Base-by-base conservation (phyloP, 2,888 invertebrate species). In the Synanthedon myopaeformis region DNA sequence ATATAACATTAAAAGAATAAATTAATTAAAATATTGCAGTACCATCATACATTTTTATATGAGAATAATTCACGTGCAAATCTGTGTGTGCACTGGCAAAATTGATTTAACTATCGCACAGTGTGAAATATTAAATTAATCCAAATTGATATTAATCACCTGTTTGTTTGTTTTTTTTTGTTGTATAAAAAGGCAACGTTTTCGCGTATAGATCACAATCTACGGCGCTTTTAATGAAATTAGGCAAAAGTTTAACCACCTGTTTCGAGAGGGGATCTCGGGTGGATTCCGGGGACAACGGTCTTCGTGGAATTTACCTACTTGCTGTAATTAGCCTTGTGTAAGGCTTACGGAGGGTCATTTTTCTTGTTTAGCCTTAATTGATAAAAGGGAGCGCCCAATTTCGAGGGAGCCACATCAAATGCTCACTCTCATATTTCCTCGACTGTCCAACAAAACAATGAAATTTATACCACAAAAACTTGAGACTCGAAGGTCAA, bases 351-450 rank as follows among this genome's bases (percentile, higher is more conserved):
- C 74, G 69, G 76, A 52, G 69, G 79, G 79, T 77, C 74, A 82
- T 86, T 85, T 86, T 85, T 86, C 85, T 85, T 86, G 76, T 82
- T 84, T 84, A 86, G 77, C 67, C 74, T 78, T 85, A 84, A 85
- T 84, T 84, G 85, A 85, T 83, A 83, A 79, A 35, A 81, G 80
- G 81, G 80, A 74, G 71, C 61, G 66, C 61, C 64, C 64, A 67
- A 61, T 66, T 61, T 63, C 62, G 61, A 55, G 61, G 66, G 62
- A 60, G 66, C 72, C 70, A 69, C 73, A 71, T 71, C 71, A 71
- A 73, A 70, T 62, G 66, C 56, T 67, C 67, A 67, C 62, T 61
- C 64, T 65, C 45, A n/a, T 45, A 14, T 45, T 45, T 45, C 6
- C 45, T 14, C 45, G 45, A 5, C 45, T 45, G 45, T 14, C 54